These are phyloP conservation scores for Metaphire vulgaris DNA, from an alignment of 1,140 invertebrate species.

Conservation along the genomic window DNA sequence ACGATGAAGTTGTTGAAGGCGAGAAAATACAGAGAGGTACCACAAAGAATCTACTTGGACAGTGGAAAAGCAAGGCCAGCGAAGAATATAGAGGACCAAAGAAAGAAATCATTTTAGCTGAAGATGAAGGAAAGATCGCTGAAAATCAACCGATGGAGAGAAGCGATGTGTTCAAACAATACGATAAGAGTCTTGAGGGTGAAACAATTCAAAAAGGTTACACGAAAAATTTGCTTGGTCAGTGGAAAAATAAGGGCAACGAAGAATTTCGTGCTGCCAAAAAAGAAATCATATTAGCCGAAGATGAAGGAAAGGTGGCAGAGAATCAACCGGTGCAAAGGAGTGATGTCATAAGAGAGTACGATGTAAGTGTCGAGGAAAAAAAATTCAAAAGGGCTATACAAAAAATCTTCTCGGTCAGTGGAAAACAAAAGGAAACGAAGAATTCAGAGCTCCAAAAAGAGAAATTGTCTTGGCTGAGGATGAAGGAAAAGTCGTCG, in stretches of 20 bases:
- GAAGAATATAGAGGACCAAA: neutral
- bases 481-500: slow-evolving; percentile 9
- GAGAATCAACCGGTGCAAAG: slow-evolving; percentile 27
- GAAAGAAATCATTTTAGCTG: slow-evolving; percentile 16
- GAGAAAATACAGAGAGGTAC: neutral
- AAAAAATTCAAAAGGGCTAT: neutral
- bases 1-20: neutral
- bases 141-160: slow-evolving; percentile 23
- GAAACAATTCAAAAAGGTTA: slow-evolving; percentile 18
- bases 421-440: neutral
- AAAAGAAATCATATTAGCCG: slow-evolving; percentile 18
- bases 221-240: slow-evolving; percentile 9
- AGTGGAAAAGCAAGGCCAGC: slow-evolving; percentile 5
- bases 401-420: slow-evolving; percentile 4
- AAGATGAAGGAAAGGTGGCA: slow-evolving; percentile 15
- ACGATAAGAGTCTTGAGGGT: neutral
- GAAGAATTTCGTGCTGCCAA: neutral
- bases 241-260: slow-evolving; percentile 15
- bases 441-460: neutral
- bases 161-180: slow-evolving; percentile 8
- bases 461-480: neutral
- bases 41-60: slow-evolving; percentile 1
- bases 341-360: slow-evolving; percentile 14
- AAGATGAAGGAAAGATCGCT: slow-evolving; percentile 8
- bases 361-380: slow-evolving; percentile 2